Evolutionary conservation across 2,888 invertebrate genomes (phyloP).

Genomic region (Steinernema hermaphroditum): DNA sequence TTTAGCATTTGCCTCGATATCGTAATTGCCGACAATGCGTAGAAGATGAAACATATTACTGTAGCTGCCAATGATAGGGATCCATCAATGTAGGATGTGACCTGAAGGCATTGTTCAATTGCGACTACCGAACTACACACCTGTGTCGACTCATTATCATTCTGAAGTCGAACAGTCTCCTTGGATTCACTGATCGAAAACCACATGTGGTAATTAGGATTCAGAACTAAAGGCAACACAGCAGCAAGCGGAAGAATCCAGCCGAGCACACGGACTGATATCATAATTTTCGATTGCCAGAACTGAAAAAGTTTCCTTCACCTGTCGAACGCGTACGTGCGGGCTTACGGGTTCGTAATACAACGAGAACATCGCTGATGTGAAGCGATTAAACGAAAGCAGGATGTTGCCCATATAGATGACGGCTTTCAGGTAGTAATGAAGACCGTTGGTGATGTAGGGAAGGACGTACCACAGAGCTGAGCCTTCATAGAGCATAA

Average conservation of each 20-base stretch:
- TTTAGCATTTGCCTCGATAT: constrained; percentile 18
- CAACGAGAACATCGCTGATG: constrained; percentile 6
- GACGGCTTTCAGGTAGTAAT: constrained; percentile 20
- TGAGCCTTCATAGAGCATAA: neutral
- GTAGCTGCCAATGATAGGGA: constrained; percentile 3
- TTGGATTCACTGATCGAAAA: neutral
- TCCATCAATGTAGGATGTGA: constrained; percentile 15
- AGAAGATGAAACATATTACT: constrained; percentile 14
- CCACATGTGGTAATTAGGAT: neutral
- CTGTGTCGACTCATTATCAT: neutral
- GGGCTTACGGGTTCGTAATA: constrained; percentile 7
- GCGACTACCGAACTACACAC: too few relatives aligned
- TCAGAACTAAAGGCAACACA: constrained; percentile 13
- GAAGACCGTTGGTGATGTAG: constrained; percentile 10
- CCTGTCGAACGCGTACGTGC: neutral
- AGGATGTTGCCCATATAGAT: constrained; percentile 27
- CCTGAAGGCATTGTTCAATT: neutral
- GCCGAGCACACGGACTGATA: constrained; percentile 2
- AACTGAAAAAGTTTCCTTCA: neutral
- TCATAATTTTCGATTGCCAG: neutral
- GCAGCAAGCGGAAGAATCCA: constrained; percentile 9
- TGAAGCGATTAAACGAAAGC: constrained; percentile 15
- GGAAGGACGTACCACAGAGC: constrained; percentile 12
- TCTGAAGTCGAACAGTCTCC: neutral
- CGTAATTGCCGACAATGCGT: neutral